A percentile compares a stretch with the other conserved stretches of the same genome.
phyloP scores from a whole-genome alignment of 2,797 vertebrate species.

The Hoplostethus mediterraneus region DNA sequence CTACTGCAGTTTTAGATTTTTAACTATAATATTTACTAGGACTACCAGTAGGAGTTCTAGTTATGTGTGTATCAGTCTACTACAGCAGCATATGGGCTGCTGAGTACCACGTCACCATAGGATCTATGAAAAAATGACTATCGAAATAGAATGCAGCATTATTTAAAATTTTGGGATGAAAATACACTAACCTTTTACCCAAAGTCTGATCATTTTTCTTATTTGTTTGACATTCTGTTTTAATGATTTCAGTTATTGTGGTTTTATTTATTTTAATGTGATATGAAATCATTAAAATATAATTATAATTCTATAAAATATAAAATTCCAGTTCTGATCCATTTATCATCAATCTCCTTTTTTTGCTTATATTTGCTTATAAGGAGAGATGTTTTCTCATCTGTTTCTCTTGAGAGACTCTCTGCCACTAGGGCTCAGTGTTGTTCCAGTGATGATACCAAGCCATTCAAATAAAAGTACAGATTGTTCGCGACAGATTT shows the following conservation, averaged over 20 bases:
- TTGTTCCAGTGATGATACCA: conserved; percentile 28
- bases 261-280: background rate
- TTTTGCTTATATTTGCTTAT: no score
- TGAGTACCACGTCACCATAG: background rate
- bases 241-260: background rate
- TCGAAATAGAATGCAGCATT: background rate
- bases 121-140: background rate
- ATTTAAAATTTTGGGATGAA: background rate
- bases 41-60: no score
- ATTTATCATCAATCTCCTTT: no score
- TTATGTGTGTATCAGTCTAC: no score
- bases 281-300: background rate
- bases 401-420: background rate
- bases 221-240: background rate
- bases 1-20: no score
- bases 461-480: background rate
- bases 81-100: no score
- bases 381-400: background rate
- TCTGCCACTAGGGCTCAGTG: conserved; percentile 67
- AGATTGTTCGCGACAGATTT: no score
- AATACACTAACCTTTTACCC: background rate
- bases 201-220: background rate
- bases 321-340: background rate
- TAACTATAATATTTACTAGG: no score
- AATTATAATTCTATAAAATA: background rate